phyloP scores from a whole-genome alignment of 2,797 vertebrate genomes.

The Anguilla megastoma region DNA sequence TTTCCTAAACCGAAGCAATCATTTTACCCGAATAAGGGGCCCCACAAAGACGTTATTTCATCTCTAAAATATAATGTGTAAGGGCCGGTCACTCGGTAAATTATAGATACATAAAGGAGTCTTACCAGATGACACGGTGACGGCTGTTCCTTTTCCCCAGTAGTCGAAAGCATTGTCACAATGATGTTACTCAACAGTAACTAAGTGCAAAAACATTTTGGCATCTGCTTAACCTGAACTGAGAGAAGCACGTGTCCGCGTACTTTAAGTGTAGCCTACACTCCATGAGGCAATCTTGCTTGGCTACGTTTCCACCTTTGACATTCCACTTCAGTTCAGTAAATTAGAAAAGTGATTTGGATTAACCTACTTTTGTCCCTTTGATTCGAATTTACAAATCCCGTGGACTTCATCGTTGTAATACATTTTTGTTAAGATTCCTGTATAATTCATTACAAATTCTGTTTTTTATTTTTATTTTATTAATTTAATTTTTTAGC shows the following conservation, averaged over 20 bases:
- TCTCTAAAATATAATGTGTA: too few relatives aligned
- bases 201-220: neutral
- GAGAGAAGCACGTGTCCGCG: neutral
- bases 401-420: neutral
- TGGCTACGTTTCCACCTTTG: neutral
- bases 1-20: too few relatives aligned
- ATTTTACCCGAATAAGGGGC: too few relatives aligned
- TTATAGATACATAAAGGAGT: neutral
- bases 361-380: neutral
- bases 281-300: neutral
- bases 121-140: slow-evolving; percentile 24
- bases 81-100: neutral
- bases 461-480: too few relatives aligned
- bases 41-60: too few relatives aligned
- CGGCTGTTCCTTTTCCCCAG: slow-evolving; percentile 24
- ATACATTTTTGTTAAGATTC: neutral
- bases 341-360: neutral
- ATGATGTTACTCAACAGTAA: neutral
- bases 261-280: neutral
- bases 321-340: neutral
- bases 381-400: neutral
- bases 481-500: too few relatives aligned
- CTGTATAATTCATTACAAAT: too few relatives aligned
- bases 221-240: neutral
- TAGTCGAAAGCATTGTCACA: slow-evolving; percentile 16